Percentiles rank a stretch among this genome's conserved stretches.
Conservation (phyloP, 2,113 vertebrate genomes). For the Gopherus flavomarginatus region DNA sequence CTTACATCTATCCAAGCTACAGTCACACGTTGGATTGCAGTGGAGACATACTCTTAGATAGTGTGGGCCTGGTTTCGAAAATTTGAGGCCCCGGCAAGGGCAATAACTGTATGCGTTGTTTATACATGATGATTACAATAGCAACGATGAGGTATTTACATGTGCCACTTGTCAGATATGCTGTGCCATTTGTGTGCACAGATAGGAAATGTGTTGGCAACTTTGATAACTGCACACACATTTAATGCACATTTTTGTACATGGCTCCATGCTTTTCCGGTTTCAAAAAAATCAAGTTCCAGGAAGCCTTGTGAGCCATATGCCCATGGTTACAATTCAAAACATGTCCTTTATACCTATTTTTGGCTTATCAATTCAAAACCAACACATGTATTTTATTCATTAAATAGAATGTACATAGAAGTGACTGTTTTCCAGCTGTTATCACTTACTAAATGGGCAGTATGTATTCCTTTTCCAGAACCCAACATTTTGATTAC, state of each 20-base stretch:
- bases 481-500: constrained; percentile 14
- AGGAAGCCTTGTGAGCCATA: not conserved
- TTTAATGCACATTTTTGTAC: not conserved
- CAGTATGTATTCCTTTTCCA: constrained; percentile 2
- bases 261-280: not conserved
- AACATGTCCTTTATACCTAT: not conserved
- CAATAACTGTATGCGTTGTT: not conserved
- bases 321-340: not conserved
- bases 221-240: not conserved
- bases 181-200: not conserved
- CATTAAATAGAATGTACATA: constrained; percentile 16
- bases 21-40: not conserved
- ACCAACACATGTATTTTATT: constrained; percentile 28
- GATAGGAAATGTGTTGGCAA: not conserved
- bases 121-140: too few relatives aligned
- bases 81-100: not conserved
- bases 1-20: not conserved
- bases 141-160: not conserved
- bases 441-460: constrained; percentile 22
- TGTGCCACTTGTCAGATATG: not conserved
- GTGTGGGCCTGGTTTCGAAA: not conserved
- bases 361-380: not conserved
- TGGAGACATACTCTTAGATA: not conserved
- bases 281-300: not conserved
- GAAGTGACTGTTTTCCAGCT: not conserved